Percentiles rank a stretch among this genome's conserved stretches.
These are phyloP conservation scores for Clivina fossor DNA, from an alignment of 2,888 invertebrate species.

Conservation along the genomic window DNA sequence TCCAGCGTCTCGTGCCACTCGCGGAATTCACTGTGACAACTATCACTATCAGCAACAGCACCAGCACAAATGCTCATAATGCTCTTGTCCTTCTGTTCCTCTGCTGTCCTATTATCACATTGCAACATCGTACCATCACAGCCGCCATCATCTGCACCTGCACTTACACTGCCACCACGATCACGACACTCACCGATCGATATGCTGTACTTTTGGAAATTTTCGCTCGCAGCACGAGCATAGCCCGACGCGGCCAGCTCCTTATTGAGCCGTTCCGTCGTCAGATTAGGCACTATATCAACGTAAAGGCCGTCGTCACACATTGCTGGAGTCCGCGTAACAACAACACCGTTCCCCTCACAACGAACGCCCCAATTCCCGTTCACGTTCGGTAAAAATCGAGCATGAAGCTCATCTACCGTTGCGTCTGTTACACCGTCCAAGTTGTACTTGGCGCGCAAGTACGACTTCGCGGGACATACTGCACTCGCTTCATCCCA, in stretches of 20 bases:
- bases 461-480: conserved; percentile 56
- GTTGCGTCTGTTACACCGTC: conserved; percentile 55
- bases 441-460: conserved; percentile 57
- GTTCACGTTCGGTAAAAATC: conserved; percentile 49
- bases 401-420: conserved; percentile 54
- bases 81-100: neutral
- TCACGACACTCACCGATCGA: conserved; percentile 45
- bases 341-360: conserved; percentile 29
- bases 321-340: conserved; percentile 37
- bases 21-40: conserved; percentile 63
- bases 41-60: conserved; percentile 26
- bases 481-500: conserved; percentile 60
- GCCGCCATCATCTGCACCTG: conserved; percentile 7
- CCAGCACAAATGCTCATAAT: no score
- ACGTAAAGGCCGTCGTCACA: conserved; percentile 46
- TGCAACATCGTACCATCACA: conserved; percentile 35
- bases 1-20: conserved; percentile 91
- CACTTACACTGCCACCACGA: conserved; percentile 26
- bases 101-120: neutral
- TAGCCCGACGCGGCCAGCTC: conserved; percentile 37
- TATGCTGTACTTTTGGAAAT: conserved; percentile 52
- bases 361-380: conserved; percentile 46
- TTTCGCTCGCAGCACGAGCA: conserved; percentile 49
- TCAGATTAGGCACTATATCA: conserved; percentile 54
- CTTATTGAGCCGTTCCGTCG: conserved; percentile 48